Evolutionary conservation across 2,113 vertebrate genomes (phyloP).

Genomic region (Coptodon rendalli): DNA sequence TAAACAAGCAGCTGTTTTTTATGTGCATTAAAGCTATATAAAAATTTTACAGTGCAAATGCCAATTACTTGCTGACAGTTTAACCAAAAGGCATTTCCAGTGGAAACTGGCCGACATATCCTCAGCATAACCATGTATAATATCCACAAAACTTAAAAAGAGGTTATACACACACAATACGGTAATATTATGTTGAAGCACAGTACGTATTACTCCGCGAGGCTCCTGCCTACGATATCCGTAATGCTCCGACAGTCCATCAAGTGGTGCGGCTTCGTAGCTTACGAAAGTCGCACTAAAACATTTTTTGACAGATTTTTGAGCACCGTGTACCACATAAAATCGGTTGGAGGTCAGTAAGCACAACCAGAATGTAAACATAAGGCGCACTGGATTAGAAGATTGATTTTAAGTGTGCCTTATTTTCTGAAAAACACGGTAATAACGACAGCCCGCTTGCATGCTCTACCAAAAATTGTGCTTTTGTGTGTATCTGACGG

Average conservation of each 20-base stretch:
- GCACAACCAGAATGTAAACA: neutral
- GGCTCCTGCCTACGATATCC: too few relatives aligned
- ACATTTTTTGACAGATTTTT: neutral
- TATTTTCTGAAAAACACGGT: too few relatives aligned
- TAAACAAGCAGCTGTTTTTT: neutral
- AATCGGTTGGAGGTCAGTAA: neutral
- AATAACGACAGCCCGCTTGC: too few relatives aligned
- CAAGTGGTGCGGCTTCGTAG: neutral
- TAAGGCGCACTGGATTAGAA: accelerated
- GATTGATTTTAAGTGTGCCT: too few relatives aligned
- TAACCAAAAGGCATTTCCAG: neutral
- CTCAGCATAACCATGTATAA: neutral
- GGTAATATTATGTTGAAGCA: neutral
- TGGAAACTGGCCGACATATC: neutral
- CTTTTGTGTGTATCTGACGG: neutral
- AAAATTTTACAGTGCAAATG: neutral
- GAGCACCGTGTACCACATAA: neutral
- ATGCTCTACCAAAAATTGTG: too few relatives aligned
- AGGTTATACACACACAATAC: neutral
- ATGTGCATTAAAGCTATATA: neutral
- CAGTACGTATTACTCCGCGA: accelerated
- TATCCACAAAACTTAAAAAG: neutral
- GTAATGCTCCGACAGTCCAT: neutral
- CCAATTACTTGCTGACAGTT: neutral
- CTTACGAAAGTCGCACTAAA: neutral